Base-by-base conservation (phyloP, 2,797 vertebrate species). In the Leucoraja ocellata region DNA sequence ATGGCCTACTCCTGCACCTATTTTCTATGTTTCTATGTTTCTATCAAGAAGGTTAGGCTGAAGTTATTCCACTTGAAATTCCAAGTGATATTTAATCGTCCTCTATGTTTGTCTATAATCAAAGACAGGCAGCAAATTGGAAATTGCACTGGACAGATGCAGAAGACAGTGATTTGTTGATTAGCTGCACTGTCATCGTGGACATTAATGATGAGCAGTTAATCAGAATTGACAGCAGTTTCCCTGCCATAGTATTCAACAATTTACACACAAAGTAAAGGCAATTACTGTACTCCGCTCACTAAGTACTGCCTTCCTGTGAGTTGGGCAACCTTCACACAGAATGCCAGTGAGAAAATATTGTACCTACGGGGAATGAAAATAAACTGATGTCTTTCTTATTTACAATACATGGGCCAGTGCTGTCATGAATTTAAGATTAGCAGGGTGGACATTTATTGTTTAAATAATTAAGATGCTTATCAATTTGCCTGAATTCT, bases 201-300 rank as follows among this genome's bases (percentile, higher is more conserved):
- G 81, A 61, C 21, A 8, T 84, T 84, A 25, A 84, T 54, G 46
- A 25, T 28, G 54, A 46, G 46, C 54, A 84, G 54, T 58, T 54
- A 84, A 84, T 84, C 81, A 25, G 25, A 54, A 63, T 58, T 86
- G 36, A 84, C 80, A 54, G 46, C 21, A 61, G 83, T 86, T 86
- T 74, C n/a, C 54, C 83, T 61, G 83, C 0, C 54, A 86, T n/a
- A 63, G 9, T 58, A 23, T 21, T 54, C 18, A 54, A 58, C 81
- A 84, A 86, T 86, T 86, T 86, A 23, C 83, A 86, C 46, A 61
- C 83, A 79, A 78, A 10, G 83, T 86, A 86, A 63, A 61, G 83
- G 28, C 54, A 90, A 68, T 68, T 90, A 90, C 65, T 90, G 63
- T 36, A 68, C 63, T 21, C 28, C 10, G 1, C 65, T 90, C 18